These are phyloP conservation scores for Henicopernis longicauda DNA, from an alignment of 2,113 vertebrate genomes.

Conservation along the genomic window DNA sequence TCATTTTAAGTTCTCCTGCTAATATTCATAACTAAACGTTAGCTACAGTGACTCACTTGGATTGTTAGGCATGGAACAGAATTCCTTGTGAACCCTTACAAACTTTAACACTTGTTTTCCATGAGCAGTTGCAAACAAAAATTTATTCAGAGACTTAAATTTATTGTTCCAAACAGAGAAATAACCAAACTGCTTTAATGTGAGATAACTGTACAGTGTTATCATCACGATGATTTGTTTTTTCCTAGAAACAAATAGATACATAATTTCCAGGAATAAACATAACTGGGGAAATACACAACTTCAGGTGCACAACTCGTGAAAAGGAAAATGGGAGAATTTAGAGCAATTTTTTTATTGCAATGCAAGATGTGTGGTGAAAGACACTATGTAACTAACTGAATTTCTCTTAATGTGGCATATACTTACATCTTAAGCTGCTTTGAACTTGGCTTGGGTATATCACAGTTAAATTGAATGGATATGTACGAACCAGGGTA, in stretches of 20 bases:
- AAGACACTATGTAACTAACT: not conserved
- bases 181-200: not conserved
- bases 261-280: not conserved
- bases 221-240: not conserved
- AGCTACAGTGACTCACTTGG: not conserved
- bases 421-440: not conserved
- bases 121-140: not conserved
- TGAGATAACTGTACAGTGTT: not conserved
- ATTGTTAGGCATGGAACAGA: not conserved
- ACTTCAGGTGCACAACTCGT: not conserved
- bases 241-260: not conserved
- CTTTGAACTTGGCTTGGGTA: not conserved
- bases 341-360: not conserved
- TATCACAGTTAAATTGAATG: not conserved
- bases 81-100: not conserved
- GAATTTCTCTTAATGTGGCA: not conserved
- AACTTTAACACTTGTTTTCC: not conserved
- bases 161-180: not conserved
- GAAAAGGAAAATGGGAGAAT: not conserved
- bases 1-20: not conserved
- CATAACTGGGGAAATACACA: not conserved
- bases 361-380: not conserved
- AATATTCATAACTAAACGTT: not conserved
- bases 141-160: not conserved
- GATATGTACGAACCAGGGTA: not conserved